phyloP scores from a whole-genome alignment of 2,113 vertebrate species.

The Paratilapia polleni region DNA sequence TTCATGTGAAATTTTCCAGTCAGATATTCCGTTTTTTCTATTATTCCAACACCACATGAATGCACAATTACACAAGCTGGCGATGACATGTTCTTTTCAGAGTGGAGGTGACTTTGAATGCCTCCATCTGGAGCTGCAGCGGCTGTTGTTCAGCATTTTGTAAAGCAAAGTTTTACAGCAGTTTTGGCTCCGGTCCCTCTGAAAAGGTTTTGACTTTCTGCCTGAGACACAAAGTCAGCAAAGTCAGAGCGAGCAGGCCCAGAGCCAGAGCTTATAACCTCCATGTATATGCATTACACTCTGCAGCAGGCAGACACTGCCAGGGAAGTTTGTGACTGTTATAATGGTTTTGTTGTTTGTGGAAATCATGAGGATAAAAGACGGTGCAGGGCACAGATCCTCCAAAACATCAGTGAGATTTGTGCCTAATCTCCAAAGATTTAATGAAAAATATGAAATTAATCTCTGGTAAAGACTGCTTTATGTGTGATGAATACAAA shows the following conservation, averaged over 20 bases:
- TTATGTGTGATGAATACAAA: background rate
- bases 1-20: background rate
- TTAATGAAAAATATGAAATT: background rate
- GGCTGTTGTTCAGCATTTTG: constrained; percentile 7
- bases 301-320: background rate
- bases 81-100: background rate
- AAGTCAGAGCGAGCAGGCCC: constrained; percentile 12
- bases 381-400: background rate
- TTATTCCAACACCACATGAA: constrained; percentile 10
- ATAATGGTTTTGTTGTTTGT: background rate
- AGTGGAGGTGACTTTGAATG: background rate
- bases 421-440: background rate
- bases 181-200: constrained; percentile 10
- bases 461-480: background rate
- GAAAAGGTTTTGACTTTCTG: constrained; percentile 37
- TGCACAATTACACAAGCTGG: background rate
- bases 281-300: background rate
- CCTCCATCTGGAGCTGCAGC: background rate
- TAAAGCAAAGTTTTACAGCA: constrained; percentile 9
- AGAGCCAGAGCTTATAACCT: constrained; percentile 22
- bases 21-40: background rate
- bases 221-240: constrained; percentile 20
- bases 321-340: background rate
- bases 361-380: background rate
- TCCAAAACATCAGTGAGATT: background rate